These are phyloP conservation scores for Colletes latitarsis DNA, from an alignment of 1,140 invertebrate genomes.

Conservation along the genomic window DNA sequence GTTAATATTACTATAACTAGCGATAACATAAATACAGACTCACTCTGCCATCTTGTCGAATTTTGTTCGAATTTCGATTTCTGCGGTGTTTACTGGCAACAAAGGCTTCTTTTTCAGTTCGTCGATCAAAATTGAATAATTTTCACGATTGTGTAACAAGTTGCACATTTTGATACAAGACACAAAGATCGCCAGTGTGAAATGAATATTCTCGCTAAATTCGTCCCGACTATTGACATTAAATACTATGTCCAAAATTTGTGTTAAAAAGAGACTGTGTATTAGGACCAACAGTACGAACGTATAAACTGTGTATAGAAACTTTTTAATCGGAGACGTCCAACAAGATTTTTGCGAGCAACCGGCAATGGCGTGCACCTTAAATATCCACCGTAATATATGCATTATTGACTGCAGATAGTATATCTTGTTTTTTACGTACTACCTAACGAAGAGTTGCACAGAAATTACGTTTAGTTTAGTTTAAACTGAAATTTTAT, in stretches of 20 bases:
- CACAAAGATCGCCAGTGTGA: slow-evolving; percentile 48
- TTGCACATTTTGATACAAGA: slow-evolving; percentile 45
- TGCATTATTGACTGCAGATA: no score
- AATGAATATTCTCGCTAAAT: slow-evolving; percentile 57
- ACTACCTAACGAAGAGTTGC: no score
- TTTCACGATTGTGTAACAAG: slow-evolving; percentile 26
- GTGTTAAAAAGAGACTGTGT: not conserved
- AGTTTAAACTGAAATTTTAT: no score
- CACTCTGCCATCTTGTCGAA: slow-evolving; percentile 49
- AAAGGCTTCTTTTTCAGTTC: slow-evolving; percentile 32
- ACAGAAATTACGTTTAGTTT: no score
- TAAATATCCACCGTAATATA: not conserved
- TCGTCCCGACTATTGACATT: slow-evolving; percentile 39
- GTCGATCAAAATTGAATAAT: slow-evolving; percentile 40
- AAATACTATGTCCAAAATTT: slow-evolving; percentile 16
- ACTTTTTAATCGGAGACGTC: not conserved
- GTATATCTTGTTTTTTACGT: no score
- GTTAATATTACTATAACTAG: no score
- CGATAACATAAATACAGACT: not conserved
- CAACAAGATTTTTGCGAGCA: slow-evolving; percentile 34
- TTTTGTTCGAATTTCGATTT: slow-evolving; percentile 45
- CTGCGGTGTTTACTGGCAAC: slow-evolving; percentile 19
- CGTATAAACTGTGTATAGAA: slow-evolving; percentile 16
- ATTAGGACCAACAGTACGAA: not conserved
- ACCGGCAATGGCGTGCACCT: slow-evolving; percentile 10